These are phyloP conservation scores for Drosophila borealis DNA, from an alignment of 2,888 invertebrate genomes.

Conservation along the genomic window DNA sequence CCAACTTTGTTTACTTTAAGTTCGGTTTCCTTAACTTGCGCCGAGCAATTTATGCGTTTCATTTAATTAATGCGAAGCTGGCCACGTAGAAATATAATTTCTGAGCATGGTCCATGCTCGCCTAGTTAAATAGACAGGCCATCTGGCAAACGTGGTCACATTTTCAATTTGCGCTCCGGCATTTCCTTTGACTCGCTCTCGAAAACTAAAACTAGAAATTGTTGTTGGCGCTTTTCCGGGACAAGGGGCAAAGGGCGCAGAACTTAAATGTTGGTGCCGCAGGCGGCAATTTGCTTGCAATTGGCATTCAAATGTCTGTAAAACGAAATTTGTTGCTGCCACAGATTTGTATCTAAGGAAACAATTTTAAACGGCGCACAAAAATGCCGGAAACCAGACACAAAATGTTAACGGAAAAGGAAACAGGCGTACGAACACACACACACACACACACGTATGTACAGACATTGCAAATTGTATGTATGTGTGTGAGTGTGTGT, in stretches of 20 bases:
- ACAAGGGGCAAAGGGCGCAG: constrained; percentile 1
- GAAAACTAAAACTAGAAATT: constrained; percentile 21
- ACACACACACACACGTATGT: constrained; percentile 19
- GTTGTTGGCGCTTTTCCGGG: constrained; percentile 10
- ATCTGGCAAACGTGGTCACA: constrained; percentile 16
- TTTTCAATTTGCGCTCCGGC: constrained; percentile 41
- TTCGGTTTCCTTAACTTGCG: neutral
- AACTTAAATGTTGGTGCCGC: constrained; percentile 64
- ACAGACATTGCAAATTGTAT: constrained; percentile 18
- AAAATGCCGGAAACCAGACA: constrained; percentile 81
- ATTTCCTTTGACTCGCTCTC: constrained; percentile 20
- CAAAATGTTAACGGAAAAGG: constrained; percentile 79
- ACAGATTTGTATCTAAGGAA: constrained; percentile 75
- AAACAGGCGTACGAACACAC: constrained; percentile 62
- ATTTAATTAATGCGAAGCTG: constrained; percentile 16
- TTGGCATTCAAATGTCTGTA: constrained; percentile 70
- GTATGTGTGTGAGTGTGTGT: constrained; percentile 6
- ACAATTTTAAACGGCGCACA: constrained; percentile 78
- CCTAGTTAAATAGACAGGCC: constrained; percentile 16
- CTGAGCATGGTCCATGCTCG: neutral
- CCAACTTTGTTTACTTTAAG: neutral
- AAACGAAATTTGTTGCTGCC: constrained; percentile 47
- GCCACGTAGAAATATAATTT: constrained; percentile 12
- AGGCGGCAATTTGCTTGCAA: constrained; percentile 75
- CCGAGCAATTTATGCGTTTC: constrained; percentile 1